These are phyloP conservation scores for Ligdia adustata DNA, from an alignment of 2,888 invertebrate genomes.

Conservation along the genomic window DNA sequence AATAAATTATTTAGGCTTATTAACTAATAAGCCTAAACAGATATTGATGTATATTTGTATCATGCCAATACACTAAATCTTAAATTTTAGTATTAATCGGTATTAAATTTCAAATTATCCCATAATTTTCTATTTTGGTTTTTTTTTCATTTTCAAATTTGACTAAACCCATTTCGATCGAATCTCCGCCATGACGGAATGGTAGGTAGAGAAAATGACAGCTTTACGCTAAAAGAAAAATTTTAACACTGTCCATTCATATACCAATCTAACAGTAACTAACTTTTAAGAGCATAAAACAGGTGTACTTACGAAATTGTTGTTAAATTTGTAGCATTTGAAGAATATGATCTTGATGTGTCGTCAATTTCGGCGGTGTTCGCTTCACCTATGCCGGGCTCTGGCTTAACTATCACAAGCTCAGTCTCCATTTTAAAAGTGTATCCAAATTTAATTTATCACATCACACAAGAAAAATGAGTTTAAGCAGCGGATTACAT, in stretches of 20 bases:
- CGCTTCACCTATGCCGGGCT: conserved; percentile 10
- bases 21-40: too few species aligned
- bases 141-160: not conserved
- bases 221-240: not conserved
- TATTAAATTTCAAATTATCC: not conserved
- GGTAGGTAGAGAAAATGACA: too few species aligned
- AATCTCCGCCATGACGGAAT: conserved; percentile 23
- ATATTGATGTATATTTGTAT: not conserved
- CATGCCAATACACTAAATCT: not conserved
- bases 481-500: too few species aligned
- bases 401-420: conserved; percentile 15
- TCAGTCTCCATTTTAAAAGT: conserved; percentile 14
- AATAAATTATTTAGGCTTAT: not conserved
- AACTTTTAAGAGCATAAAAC: conserved; percentile 1
- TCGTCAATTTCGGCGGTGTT: not conserved
- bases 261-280: not conserved
- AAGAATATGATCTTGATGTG: not conserved
- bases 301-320: not conserved
- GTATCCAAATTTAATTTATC: too few species aligned
- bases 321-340: not conserved
- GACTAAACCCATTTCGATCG: conserved; percentile 21
- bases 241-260: not conserved
- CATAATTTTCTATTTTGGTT: not conserved
- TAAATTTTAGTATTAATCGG: too few species aligned
- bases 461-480: too few species aligned